Percentiles rank a stretch among this genome's conserved stretches.
phyloP scores from a whole-genome alignment of 1,140 invertebrate genomes.

The Drosophila carrolli region DNA sequence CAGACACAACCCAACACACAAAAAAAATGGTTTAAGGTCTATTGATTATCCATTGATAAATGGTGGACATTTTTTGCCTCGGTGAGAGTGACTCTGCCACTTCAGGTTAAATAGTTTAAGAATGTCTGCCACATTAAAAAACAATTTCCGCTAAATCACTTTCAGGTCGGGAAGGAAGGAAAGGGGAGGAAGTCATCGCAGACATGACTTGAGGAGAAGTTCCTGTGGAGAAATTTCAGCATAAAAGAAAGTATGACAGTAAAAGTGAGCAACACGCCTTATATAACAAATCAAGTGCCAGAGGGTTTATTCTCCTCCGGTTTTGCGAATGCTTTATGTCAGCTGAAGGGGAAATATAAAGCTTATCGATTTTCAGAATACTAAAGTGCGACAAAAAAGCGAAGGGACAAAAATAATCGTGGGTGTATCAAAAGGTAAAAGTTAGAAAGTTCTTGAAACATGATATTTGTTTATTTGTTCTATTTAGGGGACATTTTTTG shows the following conservation, averaged over 20 bases:
- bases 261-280: conserved; percentile 59
- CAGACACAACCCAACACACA: neutral
- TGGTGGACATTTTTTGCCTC: conserved; percentile 61
- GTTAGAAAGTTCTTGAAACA: conserved; percentile 10
- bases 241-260: conserved; percentile 59
- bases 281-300: conserved; percentile 62
- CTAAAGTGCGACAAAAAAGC: neutral
- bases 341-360: neutral
- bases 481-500: neutral
- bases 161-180: conserved; percentile 26
- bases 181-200: conserved; percentile 9
- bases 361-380: conserved; percentile 30
- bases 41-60: conserved; percentile 82
- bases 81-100: conserved; percentile 16
- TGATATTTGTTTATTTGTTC: conserved; percentile 6
- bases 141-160: conserved; percentile 79
- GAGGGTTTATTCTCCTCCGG: conserved; percentile 37
- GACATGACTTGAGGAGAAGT: conserved; percentile 35
- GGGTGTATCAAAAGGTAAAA: conserved; percentile 7
- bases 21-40: conserved; percentile 54
- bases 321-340: conserved; percentile 41
- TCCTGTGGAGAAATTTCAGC: conserved; percentile 37
- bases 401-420: neutral
- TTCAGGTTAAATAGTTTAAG: conserved; percentile 75
- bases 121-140: conserved; percentile 78